phyloP scores from a whole-genome alignment of 2,113 vertebrate species.

The Ancistrus triradiatus region DNA sequence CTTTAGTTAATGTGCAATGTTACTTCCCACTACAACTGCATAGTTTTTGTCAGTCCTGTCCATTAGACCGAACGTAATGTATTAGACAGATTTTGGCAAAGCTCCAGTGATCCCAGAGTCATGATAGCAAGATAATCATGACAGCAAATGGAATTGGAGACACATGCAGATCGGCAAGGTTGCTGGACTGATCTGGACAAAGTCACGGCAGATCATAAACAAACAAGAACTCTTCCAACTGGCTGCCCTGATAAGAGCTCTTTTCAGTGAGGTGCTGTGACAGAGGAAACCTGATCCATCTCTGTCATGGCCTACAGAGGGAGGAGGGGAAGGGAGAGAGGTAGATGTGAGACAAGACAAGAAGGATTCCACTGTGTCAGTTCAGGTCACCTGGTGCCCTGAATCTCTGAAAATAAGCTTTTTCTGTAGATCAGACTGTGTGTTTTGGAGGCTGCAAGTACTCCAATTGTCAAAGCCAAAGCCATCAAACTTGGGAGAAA shows the following conservation, averaged over 20 bases:
- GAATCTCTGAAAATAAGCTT: slow-evolving; percentile 18
- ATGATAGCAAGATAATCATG: slow-evolving; percentile 32
- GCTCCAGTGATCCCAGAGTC: slow-evolving; percentile 31
- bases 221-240: slow-evolving; percentile 33
- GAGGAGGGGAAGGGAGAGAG: not conserved
- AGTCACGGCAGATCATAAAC: slow-evolving; percentile 32
- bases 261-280: slow-evolving; percentile 20
- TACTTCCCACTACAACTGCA: slow-evolving; percentile 26
- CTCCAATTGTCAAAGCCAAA: slow-evolving; percentile 38
- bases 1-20: slow-evolving; percentile 17
- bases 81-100: slow-evolving; percentile 26
- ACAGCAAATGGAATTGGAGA: slow-evolving; percentile 23
- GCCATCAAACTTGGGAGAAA: slow-evolving; percentile 46
- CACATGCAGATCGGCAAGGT: slow-evolving; percentile 9
- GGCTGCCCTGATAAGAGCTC: slow-evolving; percentile 26
- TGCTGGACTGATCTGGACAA: slow-evolving; percentile 19
- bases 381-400: slow-evolving; percentile 21
- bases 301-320: slow-evolving; percentile 20
- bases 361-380: slow-evolving; percentile 25
- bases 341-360: not conserved
- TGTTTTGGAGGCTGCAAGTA: slow-evolving; percentile 27
- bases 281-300: slow-evolving; percentile 20
- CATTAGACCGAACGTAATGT: slow-evolving; percentile 27
- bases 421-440: slow-evolving; percentile 36
- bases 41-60: slow-evolving; percentile 22